phyloP scores from a whole-genome alignment of 1,140 invertebrate species.

The Mamestra configurata region DNA sequence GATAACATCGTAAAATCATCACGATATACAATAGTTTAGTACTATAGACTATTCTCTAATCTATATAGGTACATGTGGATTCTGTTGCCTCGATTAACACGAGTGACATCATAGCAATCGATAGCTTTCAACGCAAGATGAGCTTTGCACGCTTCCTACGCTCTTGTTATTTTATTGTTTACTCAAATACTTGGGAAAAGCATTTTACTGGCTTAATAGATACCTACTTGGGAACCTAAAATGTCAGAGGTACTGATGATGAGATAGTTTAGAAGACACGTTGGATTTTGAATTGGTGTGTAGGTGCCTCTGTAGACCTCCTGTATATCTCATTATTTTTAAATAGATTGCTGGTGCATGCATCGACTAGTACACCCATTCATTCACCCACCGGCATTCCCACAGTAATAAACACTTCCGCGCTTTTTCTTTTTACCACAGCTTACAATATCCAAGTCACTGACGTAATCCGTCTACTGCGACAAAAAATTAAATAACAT shows the following conservation, averaged over 20 bases:
- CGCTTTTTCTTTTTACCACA: constrained; percentile 18
- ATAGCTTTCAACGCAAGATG: constrained; percentile 5
- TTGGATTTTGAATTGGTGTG: no score
- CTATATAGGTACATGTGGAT: not conserved
- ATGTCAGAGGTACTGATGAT: no score
- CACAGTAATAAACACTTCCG: constrained; percentile 20
- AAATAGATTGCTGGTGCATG: not conserved
- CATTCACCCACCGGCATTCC: not conserved
- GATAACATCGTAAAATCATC: not conserved
- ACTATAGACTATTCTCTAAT: not conserved
- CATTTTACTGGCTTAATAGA: not conserved
- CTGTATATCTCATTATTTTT: not conserved
- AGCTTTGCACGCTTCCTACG: constrained; percentile 5
- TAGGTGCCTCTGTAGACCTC: no score
- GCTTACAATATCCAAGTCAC: not conserved
- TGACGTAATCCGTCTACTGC: not conserved
- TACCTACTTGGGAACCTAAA: no score
- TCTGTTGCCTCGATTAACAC: not conserved
- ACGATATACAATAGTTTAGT: not conserved
- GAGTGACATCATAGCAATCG: not conserved
- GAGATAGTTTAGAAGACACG: no score
- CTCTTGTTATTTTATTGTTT: not conserved
- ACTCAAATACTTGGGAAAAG: not conserved
- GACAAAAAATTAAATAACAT: constrained; percentile 29
- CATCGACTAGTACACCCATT: no score